These are phyloP conservation scores for Sesamia inferens DNA, from an alignment of 2,888 invertebrate species.

Conservation along the genomic window DNA sequence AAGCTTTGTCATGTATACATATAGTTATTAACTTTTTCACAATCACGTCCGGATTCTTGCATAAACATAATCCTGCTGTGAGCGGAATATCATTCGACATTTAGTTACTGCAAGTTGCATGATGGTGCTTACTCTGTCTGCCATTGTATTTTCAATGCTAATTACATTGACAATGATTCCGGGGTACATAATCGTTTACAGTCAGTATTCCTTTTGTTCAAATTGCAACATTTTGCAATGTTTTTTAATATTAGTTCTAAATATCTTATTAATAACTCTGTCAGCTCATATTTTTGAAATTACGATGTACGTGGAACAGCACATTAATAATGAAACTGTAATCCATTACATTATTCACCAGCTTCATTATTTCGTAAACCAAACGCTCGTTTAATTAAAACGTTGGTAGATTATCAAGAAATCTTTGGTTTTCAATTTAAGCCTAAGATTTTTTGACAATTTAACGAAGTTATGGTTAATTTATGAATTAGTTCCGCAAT, in stretches of 20 bases:
- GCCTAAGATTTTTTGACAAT: conserved; percentile 39
- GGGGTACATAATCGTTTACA: conserved; percentile 29
- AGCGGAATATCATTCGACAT: conserved; percentile 31
- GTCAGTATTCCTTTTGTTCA: conserved; percentile 7
- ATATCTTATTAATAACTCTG: conserved; percentile 16
- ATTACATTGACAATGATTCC: conserved; percentile 44
- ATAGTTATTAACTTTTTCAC: conserved; percentile 53
- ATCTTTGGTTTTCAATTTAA: conserved; percentile 41
- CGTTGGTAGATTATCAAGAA: conserved; percentile 32
- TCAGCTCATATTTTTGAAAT: conserved; percentile 10
- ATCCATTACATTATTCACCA: conserved; percentile 6
- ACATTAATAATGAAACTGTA: conserved; percentile 11
- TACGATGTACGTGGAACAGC: conserved; percentile 17
- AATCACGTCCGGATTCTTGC: conserved; percentile 57
- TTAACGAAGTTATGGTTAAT: conserved; percentile 59
- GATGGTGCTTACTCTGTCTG: conserved; percentile 36
- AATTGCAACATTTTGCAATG: conserved; percentile 16
- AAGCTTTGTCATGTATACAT: conserved; percentile 52
- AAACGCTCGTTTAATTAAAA: conserved; percentile 24
- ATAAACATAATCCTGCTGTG: conserved; percentile 50
- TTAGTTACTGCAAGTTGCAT: conserved; percentile 41
- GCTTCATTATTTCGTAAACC: conserved; percentile 34
- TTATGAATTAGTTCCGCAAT: conserved; percentile 67
- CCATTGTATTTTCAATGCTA: conserved; percentile 42
- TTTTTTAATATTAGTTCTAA: conserved; percentile 22